Conservation (phyloP, 2,888 invertebrate species). For the Gerris lacustris region DNA sequence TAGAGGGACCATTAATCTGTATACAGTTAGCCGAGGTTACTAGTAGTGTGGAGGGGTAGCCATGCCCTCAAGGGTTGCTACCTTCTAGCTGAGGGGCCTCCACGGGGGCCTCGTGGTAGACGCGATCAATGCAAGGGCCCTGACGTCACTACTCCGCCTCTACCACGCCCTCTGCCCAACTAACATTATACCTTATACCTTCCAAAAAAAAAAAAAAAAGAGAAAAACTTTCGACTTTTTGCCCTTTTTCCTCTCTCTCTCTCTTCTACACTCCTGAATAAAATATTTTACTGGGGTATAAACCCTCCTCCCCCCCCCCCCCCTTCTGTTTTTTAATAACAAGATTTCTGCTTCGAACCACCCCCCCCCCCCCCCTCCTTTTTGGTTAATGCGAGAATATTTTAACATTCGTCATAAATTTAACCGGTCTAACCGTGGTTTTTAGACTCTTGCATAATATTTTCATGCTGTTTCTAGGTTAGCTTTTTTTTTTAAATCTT, state of each 20-base stretch:
- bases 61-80: background rate
- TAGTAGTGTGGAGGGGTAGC: background rate
- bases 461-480: too few species aligned
- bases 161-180: background rate
- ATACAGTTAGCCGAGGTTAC: constrained; percentile 1
- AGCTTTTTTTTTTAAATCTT: too few species aligned
- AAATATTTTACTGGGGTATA: background rate
- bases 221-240: background rate
- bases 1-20: background rate
- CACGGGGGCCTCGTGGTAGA: background rate
- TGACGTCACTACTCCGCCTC: background rate
- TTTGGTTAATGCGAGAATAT: too few species aligned
- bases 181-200: too few species aligned
- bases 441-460: too few species aligned
- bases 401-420: too few species aligned
- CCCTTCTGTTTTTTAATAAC: too few species aligned
- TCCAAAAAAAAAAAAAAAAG: too few species aligned
- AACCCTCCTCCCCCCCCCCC: too few species aligned
- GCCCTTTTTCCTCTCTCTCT: background rate
- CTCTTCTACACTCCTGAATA: background rate
- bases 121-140: background rate
- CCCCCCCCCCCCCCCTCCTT: too few species aligned
- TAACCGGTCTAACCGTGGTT: too few species aligned
- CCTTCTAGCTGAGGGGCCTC: background rate
- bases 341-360: too few species aligned